Conservation (phyloP, 2,113 vertebrate species). For the Bubalus kerabau region DNA sequence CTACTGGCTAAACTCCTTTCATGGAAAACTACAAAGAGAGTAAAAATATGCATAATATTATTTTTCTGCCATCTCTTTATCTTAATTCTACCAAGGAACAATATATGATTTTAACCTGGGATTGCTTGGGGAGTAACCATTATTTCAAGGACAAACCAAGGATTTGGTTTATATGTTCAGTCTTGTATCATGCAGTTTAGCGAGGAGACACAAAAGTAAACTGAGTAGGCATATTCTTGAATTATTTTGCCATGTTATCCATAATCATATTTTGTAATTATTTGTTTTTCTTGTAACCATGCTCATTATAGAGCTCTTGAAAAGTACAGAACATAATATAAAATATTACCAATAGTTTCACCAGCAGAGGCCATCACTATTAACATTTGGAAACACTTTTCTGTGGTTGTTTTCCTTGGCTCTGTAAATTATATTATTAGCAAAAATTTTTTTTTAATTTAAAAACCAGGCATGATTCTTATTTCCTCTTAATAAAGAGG, state of each 20-base stretch:
- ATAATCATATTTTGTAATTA: not conserved
- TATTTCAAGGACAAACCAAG: not conserved
- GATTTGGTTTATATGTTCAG: not conserved
- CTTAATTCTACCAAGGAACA: not conserved
- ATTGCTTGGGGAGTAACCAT: not conserved
- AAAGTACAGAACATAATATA: not conserved
- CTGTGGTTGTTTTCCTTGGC: conserved; percentile 18
- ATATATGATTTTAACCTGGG: not conserved
- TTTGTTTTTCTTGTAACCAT: not conserved
- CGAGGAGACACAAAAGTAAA: not conserved
- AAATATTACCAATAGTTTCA: not conserved
- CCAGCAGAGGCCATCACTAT: not conserved
- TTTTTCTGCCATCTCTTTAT: not conserved
- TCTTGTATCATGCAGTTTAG: not conserved
- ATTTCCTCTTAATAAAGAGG: not conserved
- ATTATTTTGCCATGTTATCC: not conserved
- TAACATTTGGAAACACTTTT: not conserved
- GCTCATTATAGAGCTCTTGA: not conserved
- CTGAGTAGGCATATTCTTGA: not conserved
- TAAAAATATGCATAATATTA: not conserved
- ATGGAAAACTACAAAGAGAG: not conserved
- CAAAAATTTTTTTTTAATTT: not conserved
- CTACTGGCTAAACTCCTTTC: not conserved
- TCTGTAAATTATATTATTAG: not conserved
- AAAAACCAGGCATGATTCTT: not conserved